phyloP scores from a whole-genome alignment of 2,113 vertebrate genomes.

The Ivindomyrus marchei region DNA sequence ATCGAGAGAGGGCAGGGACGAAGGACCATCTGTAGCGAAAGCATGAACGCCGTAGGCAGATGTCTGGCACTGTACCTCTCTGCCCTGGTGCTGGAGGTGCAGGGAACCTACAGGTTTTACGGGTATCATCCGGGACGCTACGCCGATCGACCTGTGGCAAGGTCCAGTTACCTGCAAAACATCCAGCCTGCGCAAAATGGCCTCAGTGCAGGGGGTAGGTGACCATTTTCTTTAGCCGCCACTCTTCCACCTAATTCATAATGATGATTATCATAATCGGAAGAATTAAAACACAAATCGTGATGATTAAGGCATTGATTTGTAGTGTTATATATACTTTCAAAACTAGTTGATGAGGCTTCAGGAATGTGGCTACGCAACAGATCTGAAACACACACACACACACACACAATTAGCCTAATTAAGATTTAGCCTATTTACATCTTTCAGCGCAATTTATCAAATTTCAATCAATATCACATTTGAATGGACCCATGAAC shows the following conservation, averaged over 20 bases:
- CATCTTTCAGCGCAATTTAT: neutral
- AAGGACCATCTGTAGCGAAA: neutral
- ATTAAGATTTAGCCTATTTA: neutral
- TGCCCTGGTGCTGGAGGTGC: conserved; percentile 36
- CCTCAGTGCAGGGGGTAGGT: conserved; percentile 36
- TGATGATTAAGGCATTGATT: neutral
- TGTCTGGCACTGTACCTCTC: conserved; percentile 27
- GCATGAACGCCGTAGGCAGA: conserved; percentile 38
- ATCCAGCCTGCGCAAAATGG: conserved; percentile 29
- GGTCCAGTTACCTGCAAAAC: conserved; percentile 22
- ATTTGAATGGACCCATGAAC: neutral
- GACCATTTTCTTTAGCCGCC: neutral
- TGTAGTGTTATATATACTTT: neutral
- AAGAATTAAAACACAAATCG: neutral
- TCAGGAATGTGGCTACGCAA: neutral
- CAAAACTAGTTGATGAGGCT: neutral
- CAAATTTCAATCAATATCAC: neutral
- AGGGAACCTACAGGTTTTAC: conserved; percentile 38
- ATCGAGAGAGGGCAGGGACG: neutral
- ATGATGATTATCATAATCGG: neutral
- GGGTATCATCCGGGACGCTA: conserved; percentile 33
- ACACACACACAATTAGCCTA: neutral
- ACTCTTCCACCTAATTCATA: neutral
- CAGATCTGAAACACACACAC: neutral
- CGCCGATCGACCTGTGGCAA: conserved; percentile 27